Base-by-base conservation (phyloP, 2,888 invertebrate genomes). In the Encarsia formosa region DNA sequence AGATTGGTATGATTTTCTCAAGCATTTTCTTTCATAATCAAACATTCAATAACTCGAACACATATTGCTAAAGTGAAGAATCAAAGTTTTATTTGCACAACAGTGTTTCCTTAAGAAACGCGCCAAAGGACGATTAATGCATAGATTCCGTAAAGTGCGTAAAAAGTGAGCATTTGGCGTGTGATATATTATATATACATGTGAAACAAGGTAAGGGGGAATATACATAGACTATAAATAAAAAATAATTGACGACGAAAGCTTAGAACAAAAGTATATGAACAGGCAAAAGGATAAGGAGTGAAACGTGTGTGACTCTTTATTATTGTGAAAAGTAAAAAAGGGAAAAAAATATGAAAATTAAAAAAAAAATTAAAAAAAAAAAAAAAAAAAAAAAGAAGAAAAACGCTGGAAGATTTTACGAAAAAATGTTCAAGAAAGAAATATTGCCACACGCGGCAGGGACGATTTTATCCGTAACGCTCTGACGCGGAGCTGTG, bases 401-500 rank as follows among this genome's bases (percentile, higher is more conserved):
- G 51, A 47, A 49, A 38, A 49, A 46, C 42, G 38, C 29, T 52
- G 48, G 29, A 54, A 47, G 52, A 54, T 53, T 57, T 53, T 45
- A 49, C 24, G 42, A 39, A 41, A 16, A 46, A 44, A 37, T 52
- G 43, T 59, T 47, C 51, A 58, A 61, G 29, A 46, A 61, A 60
- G 54, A 60, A 59, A 59, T 60, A 62, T 67, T 60, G 64, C 64
- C 61, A 66, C 64, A 59, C 65, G 65, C 65, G 65, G 59, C 64
- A 68, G 64, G 63, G 68, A 71, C 67, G 66, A 66, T 68, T 55
- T 49, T 40, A 40, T 50, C 51, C 48, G 52, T 47, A 59, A 62
- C 63, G 69, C 68, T 69, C 67, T 69, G 67, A 56, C 68, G 67
- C 57, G 58, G 61, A 69, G 67, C 70, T 73, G 72, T 71, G 72